phyloP scores from a whole-genome alignment of 2,888 invertebrate genomes.

The Ochropleura plecta region DNA sequence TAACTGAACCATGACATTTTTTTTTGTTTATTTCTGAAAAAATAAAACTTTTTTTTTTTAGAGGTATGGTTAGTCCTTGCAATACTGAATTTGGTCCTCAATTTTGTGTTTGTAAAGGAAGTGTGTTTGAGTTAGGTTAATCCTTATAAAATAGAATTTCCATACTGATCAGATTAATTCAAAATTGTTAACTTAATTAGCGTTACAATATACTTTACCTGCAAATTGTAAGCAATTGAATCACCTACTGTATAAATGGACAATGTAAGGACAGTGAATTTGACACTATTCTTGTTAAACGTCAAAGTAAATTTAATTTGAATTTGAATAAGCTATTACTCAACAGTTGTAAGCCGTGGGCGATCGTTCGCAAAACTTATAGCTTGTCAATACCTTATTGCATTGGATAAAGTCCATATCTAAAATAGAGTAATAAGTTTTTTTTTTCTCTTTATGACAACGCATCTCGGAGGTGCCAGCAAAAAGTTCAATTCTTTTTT shows the following conservation, averaged over 20 bases:
- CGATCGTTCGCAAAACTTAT: constrained; percentile 39
- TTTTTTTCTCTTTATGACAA: background rate
- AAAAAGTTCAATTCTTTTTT: background rate
- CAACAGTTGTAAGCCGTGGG: constrained; percentile 29
- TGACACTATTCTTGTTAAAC: constrained; percentile 55
- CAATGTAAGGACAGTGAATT: constrained; percentile 47
- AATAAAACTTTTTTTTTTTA: background rate
- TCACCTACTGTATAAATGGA: constrained; percentile 29
- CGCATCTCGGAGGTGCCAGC: background rate
- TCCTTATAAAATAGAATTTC: background rate
- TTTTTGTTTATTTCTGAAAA: constrained; percentile 27
- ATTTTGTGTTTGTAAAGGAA: background rate
- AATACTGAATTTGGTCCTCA: background rate
- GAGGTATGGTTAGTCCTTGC: background rate
- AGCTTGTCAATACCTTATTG: constrained; percentile 12
- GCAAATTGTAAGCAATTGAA: constrained; percentile 28
- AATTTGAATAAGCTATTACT: constrained; percentile 54
- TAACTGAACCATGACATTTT: constrained; percentile 64
- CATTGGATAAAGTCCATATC: background rate
- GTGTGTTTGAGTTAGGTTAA: background rate
- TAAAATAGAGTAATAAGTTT: background rate
- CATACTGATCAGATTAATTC: background rate
- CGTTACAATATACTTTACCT: background rate
- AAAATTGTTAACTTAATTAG: background rate
- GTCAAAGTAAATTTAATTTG: constrained; percentile 54